Base-by-base conservation (phyloP, 1,140 invertebrate genomes). In the Bombyx mandarina region DNA sequence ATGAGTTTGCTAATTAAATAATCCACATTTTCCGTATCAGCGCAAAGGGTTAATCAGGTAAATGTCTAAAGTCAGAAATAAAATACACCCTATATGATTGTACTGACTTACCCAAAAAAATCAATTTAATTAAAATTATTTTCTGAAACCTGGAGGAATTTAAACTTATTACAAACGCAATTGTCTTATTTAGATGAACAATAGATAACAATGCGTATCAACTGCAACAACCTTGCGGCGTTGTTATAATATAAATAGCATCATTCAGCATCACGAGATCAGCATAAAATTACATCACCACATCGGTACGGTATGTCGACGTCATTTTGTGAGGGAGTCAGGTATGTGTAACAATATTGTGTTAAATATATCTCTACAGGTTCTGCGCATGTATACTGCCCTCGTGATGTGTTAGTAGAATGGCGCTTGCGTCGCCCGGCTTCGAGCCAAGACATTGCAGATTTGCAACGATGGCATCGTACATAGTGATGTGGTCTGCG, bases 381-480 rank as follows among this genome's bases (percentile, higher is more conserved):
- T 46, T 51, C 35, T 67, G 68, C 52, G 56, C 65, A 42, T 60
- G 63, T 49, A 67, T 35, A 53, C 45, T 60, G 67, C 67, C 67
- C 77, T 77, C 80, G 79, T 82, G 79, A 79, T 73, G 69, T 56
- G 49, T 58, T 58, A 56, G 54, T 42, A 43, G 46, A 44, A 45
- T 18, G 56, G 57, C 64, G 59, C 56, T 47, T 45, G 58, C 58
- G 62, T 43, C 54, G 69, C 65, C 71, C 69, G 77, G 79, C 77
- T 75, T 69, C 73, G 74, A 63, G 78, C 79, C 77, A 82, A 76
- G 66, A 62, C 67, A 71, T 59, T 72, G 75, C 65, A 70, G 58
- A 63, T 72, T 57, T 70, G 75, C 62, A 67, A 57, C 67, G 69
- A 18, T 18, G 12, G 26, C 26, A 35, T 35, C 26, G 26, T 35